Base-by-base conservation (phyloP, 2,888 invertebrate species). In the Drosophila demipolita region DNA sequence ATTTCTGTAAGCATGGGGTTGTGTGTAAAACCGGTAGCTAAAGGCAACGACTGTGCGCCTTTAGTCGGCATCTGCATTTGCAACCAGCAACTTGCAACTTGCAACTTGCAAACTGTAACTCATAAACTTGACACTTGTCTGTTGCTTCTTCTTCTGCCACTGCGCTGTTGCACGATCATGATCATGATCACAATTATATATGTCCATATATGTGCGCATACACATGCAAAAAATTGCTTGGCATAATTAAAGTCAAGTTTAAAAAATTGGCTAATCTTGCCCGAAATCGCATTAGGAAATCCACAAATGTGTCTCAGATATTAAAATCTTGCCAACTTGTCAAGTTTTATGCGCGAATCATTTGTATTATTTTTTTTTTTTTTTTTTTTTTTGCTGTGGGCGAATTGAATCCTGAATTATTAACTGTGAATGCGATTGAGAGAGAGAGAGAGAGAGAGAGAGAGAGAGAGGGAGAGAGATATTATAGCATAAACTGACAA, bases 11-110 rank as follows among this genome's bases (percentile, higher is more conserved):
- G 45, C 12, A 20, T 45, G 12, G 15, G 20, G 3, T 15, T 45
- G 45, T 45, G 45, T 64, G 40, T 49, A 82, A 88, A 90, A 83
- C 90, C 90, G 89, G 89, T 89, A 83, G 83, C 85, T 45, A 42
- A 26, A 45, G 42, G 17, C 29, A 50, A 11, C 50, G 17, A 49
- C 42, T 32, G 33, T 68, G 32, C 59, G 55, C 57, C 40, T 57
- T 32, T 3, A 23, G 45, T 48, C 50, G 50, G 42, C 66, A 73
- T 55, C 60, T 74, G 66, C 60, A 77, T 53, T 42, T 73, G 78
- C 66, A 36, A 20, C n/a, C 4, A 65, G 66, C 77, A 64, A 50
- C 45, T 38, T 2, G 42, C 20, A 42, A 35, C 38, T 7, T 3
- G 5, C 11, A 5, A 35, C 20, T 23, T 60, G 65, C 76, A 64